phyloP scores from a whole-genome alignment of 2,888 invertebrate genomes.

The Melanchra persicariae region DNA sequence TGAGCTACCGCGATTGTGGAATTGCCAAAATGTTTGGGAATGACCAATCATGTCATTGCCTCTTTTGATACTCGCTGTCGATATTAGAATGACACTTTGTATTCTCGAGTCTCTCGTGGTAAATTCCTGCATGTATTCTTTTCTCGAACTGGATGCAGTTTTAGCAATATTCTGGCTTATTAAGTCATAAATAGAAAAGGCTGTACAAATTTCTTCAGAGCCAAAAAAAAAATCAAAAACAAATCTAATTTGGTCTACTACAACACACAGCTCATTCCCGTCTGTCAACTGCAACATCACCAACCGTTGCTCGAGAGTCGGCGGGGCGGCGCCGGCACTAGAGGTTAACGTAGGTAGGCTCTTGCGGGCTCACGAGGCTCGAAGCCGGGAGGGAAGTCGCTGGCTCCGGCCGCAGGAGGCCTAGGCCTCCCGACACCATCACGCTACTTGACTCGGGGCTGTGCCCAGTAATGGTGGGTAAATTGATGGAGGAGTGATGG shows the following conservation, averaged over 20 bases:
- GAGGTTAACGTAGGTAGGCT: conserved; percentile 98
- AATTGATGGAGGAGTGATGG: conserved; percentile 15
- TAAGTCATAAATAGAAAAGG: conserved; percentile 33
- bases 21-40: too few species aligned
- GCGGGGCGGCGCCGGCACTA: conserved; percentile 92
- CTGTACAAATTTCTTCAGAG: conserved; percentile 32
- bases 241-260: conserved; percentile 51
- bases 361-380: conserved; percentile 92
- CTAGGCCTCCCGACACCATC: conserved; percentile 88
- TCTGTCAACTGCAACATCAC: conserved; percentile 69
- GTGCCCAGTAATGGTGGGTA: conserved; percentile 52
- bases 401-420: conserved; percentile 90
- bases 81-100: too few species aligned
- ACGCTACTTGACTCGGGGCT: conserved; percentile 91
- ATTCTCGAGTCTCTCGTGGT: too few species aligned
- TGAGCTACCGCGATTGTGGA: too few species aligned
- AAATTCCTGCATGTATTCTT: too few species aligned
- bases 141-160: background rate
- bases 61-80: too few species aligned
- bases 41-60: too few species aligned
- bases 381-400: conserved; percentile 86
- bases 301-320: conserved; percentile 84
- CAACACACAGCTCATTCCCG: conserved; percentile 64
- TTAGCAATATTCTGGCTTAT: background rate
- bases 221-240: conserved; percentile 28